Evolutionary conservation across 1,140 invertebrate genomes (phyloP).

Genomic region (Diachasma alloeum): DNA sequence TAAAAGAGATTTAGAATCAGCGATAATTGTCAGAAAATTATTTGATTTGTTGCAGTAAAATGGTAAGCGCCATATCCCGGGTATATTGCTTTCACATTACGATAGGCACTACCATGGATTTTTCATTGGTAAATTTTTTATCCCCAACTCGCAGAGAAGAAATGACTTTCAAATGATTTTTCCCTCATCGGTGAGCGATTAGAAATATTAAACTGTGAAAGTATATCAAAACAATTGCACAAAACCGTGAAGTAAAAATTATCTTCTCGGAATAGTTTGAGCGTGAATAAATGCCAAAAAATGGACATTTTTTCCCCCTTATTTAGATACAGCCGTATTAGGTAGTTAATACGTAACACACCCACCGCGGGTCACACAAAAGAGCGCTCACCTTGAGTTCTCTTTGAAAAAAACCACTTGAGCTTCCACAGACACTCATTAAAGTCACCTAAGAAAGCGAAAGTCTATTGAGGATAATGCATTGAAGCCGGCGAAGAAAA

Average conservation of each 20-base stretch:
- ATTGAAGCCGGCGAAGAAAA: not conserved
- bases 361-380: constrained; percentile 4
- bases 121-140: not conserved
- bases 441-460: not conserved
- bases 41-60: too few relatives aligned
- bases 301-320: not conserved
- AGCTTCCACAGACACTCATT: constrained; percentile 5
- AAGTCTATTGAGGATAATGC: not conserved
- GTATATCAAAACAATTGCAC: not conserved
- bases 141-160: not conserved
- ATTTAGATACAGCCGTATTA: not conserved
- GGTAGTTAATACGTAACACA: not conserved
- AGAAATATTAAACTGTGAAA: not conserved
- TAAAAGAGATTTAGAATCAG: too few relatives aligned
- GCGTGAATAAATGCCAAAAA: not conserved
- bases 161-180: not conserved
- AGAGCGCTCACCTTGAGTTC: constrained; percentile 1
- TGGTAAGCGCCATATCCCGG: too few relatives aligned
- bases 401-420: not conserved
- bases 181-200: not conserved
- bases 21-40: too few relatives aligned
- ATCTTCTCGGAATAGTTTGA: too few relatives aligned
- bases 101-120: too few relatives aligned
- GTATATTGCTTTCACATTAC: too few relatives aligned
- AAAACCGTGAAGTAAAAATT: not conserved